Base-by-base conservation (phyloP, 2,888 invertebrate genomes). In the Pammene aurita region DNA sequence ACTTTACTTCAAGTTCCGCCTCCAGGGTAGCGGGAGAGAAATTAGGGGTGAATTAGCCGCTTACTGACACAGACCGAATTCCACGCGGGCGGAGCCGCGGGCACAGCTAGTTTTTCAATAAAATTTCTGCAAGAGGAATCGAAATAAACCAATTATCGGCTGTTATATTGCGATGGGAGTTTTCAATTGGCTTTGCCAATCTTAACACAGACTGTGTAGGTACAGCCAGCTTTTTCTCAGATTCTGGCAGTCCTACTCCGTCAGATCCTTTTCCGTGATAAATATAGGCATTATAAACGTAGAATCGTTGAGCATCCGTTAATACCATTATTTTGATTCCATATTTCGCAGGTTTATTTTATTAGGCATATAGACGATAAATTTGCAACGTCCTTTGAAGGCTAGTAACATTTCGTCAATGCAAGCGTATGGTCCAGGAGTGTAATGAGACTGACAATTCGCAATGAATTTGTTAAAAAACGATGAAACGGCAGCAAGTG, bases 131-230 rank as follows among this genome's bases (percentile, higher is more conserved):
- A 61, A 79, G 62, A 70, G 79, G 75, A 18, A 81, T 72, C 6
- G 80, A 80, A 16, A 76, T 72, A 73, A 80, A 81, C 78, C 80
- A 81, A 71, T 81, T 80, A 55, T 81, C 79, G n/a, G 75, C 75
- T 18, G 78, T 82, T 7, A 81, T 73, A 71, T 81, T 81, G 41
- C 77, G 67, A 56, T 80, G 79, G 10, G 70, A 72, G 14, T 70
- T 63, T 63, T 72, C 58, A 67, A 82, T 69, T 55, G 76, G 74
- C 71, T 79, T 75, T 34, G 72, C 61, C 9, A 82, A 64, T 16
- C 77, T 71, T 67, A 81, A 55, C 13, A 81, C 77, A 16, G 76
- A 69, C 56, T n/a, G n/a, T n/a, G n/a, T n/a, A n/a, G n/a, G n/a
- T n/a, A n/a, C n/a, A n/a, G n/a, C n/a, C n/a, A 77, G 72, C 69